Conservation (phyloP, 2,797 vertebrate species). For the Lagorchestes hirsutus region DNA sequence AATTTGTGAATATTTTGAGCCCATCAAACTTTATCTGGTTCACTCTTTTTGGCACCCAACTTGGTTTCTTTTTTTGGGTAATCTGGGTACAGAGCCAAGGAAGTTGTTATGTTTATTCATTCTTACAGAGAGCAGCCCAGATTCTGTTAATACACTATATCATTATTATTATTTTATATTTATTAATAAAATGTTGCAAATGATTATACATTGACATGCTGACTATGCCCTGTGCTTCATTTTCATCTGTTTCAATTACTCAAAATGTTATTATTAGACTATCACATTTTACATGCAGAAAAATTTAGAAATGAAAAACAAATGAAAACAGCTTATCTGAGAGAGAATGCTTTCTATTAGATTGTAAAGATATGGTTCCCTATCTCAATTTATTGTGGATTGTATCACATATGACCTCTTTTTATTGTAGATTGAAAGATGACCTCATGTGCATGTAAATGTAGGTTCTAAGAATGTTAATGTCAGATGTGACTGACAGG, state of each 20-base stretch:
- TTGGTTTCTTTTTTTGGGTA: constrained; percentile 63
- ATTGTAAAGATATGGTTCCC: neutral
- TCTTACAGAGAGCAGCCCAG: constrained; percentile 60
- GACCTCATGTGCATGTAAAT: constrained; percentile 50
- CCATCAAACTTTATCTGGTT: constrained; percentile 71
- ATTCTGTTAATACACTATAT: constrained; percentile 73
- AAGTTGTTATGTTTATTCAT: constrained; percentile 73
- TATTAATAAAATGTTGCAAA: constrained; percentile 39
- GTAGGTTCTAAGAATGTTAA: constrained; percentile 34
- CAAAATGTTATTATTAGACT: constrained; percentile 68
- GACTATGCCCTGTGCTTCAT: constrained; percentile 56
- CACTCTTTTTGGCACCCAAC: constrained; percentile 64
- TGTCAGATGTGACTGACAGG: constrained; percentile 37
- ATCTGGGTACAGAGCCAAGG: constrained; percentile 63
- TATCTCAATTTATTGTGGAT: neutral
- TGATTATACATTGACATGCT: constrained; percentile 56
- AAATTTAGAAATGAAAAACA: constrained; percentile 64
- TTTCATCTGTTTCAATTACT: constrained; percentile 72
- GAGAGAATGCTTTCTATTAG: neutral
- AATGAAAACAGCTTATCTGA: constrained; percentile 34
- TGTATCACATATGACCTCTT: neutral
- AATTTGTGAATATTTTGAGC: constrained; percentile 64
- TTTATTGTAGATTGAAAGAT: constrained; percentile 12
- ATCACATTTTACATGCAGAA: constrained; percentile 62
- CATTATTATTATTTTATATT: constrained; percentile 55